Conservation (phyloP, 2,797 vertebrate species). For the Tokudaia muenninki region DNA sequence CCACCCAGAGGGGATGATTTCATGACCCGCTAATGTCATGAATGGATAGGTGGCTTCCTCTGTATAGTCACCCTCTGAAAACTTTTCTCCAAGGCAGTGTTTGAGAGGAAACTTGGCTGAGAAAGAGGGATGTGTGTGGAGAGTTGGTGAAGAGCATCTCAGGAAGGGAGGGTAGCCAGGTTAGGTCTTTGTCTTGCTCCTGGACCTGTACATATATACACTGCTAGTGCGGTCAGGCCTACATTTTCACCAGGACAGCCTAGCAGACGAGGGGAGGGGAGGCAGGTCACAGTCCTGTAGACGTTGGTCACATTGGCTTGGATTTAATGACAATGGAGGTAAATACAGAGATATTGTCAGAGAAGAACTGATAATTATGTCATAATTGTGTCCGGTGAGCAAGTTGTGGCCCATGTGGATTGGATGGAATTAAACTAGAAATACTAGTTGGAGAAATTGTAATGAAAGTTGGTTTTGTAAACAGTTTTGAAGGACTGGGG, state of each 20-base stretch:
- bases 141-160: neutral
- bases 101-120: neutral
- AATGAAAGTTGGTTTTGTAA: slow-evolving; percentile 2
- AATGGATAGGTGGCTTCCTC: neutral
- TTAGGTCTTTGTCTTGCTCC: neutral
- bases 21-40: neutral
- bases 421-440: neutral
- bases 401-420: neutral
- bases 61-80: neutral
- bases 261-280: neutral
- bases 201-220: neutral
- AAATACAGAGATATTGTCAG: neutral
- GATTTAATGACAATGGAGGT: neutral
- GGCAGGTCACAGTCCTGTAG: neutral
- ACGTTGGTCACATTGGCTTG: neutral
- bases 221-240: no score
- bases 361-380: neutral
- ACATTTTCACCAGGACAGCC: neutral
- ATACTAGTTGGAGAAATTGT: neutral
- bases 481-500: slow-evolving; percentile 11
- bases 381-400: neutral
- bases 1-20: neutral
- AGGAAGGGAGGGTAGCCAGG: neutral
- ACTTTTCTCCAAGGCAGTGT: neutral
- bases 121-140: neutral